Percentiles rank a stretch among this genome's conserved stretches.
Conservation (phyloP, 2,113 vertebrate genomes). For the Leptobrachium ailaonicum region DNA sequence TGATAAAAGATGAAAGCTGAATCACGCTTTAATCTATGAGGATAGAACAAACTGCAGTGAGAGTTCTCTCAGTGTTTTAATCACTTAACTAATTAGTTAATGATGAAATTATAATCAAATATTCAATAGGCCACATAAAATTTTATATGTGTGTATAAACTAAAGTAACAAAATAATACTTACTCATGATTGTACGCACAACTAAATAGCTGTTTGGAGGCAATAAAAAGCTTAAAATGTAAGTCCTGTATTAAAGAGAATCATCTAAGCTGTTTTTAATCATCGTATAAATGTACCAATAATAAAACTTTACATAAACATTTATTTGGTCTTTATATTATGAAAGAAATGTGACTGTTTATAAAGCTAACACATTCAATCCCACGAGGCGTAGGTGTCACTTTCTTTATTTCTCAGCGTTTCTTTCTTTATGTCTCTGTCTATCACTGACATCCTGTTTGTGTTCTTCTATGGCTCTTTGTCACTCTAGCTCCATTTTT, state of each 20-base stretch:
- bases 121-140: slow-evolving; percentile 36
- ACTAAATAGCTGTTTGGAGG: slow-evolving; percentile 11
- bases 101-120: slow-evolving; percentile 16
- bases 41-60: not conserved
- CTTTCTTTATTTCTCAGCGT: too few relatives aligned
- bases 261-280: not conserved
- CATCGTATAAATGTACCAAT: not conserved
- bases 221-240: slow-evolving; percentile 17
- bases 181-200: slow-evolving; percentile 2
- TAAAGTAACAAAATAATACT: slow-evolving; percentile 5
- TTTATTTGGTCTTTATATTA: not conserved
- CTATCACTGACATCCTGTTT: too few relatives aligned
- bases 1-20: not conserved
- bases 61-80: slow-evolving; percentile 4
- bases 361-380: too few relatives aligned
- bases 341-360: not conserved
- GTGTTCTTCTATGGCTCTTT: too few relatives aligned
- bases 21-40: not conserved
- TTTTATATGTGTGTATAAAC: slow-evolving; percentile 23
- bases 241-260: slow-evolving; percentile 15
- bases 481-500: too few relatives aligned
- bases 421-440: too few relatives aligned
- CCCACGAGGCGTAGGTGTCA: too few relatives aligned
- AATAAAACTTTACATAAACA: not conserved
- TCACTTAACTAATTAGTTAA: slow-evolving; percentile 40